These are phyloP conservation scores for Scrobipalpa atriplicella DNA, from an alignment of 2,888 invertebrate species.

Conservation along the genomic window DNA sequence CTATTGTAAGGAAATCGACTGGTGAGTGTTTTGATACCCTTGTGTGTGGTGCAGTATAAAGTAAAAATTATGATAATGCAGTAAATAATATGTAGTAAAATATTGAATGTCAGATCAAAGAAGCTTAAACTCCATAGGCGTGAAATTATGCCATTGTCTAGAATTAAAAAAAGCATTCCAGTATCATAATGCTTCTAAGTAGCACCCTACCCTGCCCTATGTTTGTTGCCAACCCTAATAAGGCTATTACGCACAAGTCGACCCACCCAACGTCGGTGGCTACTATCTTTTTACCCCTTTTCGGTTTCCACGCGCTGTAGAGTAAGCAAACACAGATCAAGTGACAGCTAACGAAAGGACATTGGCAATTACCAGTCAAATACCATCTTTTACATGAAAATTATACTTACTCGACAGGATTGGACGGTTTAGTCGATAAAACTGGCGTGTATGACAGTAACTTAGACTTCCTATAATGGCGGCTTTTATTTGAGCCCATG, in stretches of 20 bases:
- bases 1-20: neutral
- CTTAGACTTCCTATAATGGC: too few relatives aligned
- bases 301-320: neutral
- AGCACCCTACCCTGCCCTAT: too few relatives aligned
- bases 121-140: too few relatives aligned
- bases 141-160: too few relatives aligned
- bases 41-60: neutral
- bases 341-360: constrained; percentile 12
- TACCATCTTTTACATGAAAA: too few relatives aligned
- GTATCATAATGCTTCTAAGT: too few relatives aligned
- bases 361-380: neutral
- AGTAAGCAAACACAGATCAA: neutral
- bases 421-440: too few relatives aligned
- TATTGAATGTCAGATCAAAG: too few relatives aligned
- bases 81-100: too few relatives aligned
- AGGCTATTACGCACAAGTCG: neutral
- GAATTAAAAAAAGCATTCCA: too few relatives aligned
- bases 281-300: constrained; percentile 1
- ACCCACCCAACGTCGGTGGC: neutral
- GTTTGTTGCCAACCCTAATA: constrained; percentile 15
- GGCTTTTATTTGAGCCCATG: neutral
- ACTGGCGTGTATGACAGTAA: too few relatives aligned
- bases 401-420: neutral
- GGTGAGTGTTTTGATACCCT: neutral
- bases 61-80: too few relatives aligned